phyloP scores from a whole-genome alignment of 2,113 vertebrate species.

The Rana temporaria region DNA sequence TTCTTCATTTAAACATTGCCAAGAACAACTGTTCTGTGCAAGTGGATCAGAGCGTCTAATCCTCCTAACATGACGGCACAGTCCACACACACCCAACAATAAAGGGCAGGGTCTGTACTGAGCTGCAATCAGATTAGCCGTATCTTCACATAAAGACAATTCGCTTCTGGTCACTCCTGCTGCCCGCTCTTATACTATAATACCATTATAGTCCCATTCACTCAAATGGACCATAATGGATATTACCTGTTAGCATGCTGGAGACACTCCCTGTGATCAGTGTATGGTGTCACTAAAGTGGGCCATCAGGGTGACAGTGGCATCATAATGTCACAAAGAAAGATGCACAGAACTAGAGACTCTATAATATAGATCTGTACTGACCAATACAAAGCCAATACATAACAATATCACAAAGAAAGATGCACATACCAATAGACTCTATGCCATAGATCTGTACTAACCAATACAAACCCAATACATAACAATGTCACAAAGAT shows the following conservation, averaged over 20 bases:
- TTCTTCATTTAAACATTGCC: neutral
- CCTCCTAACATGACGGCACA: slow-evolving; percentile 41
- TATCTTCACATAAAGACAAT: slow-evolving; percentile 43
- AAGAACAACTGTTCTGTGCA: neutral
- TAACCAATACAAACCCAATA: too few species aligned
- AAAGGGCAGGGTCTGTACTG: slow-evolving; percentile 47
- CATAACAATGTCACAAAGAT: too few species aligned
- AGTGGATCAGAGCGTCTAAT: slow-evolving; percentile 53
- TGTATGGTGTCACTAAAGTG: neutral
- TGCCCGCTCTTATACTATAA: slow-evolving; percentile 52
- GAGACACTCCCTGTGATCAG: neutral
- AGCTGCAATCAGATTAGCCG: slow-evolving; percentile 32
- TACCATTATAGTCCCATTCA: neutral
- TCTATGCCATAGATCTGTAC: too few species aligned
- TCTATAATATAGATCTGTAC: too few species aligned
- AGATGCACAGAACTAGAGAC: too few species aligned
- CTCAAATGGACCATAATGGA: neutral
- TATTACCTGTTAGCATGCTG: neutral
- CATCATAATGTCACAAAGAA: neutral
- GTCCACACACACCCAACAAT: slow-evolving; percentile 57
- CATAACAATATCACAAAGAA: neutral
- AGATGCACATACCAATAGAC: neutral
- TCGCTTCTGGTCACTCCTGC: slow-evolving; percentile 40
- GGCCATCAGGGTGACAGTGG: neutral
- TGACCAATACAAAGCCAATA: too few species aligned